phyloP scores from a whole-genome alignment of 2,888 invertebrate genomes.

The Branchellion lobata region DNA sequence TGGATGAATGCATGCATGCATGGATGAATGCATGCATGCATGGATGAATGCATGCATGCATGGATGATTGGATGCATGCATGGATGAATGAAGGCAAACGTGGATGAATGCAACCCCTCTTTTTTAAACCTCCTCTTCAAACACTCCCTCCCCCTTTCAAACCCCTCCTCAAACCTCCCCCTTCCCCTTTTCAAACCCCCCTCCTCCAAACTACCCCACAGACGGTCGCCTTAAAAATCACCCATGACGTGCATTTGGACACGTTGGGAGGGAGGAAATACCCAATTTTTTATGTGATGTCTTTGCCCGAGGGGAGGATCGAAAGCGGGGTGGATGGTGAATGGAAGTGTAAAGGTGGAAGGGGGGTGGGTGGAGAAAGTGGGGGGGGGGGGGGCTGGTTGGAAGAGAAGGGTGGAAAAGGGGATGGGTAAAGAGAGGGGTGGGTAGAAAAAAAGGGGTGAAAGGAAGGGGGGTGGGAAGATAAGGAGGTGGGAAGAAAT shows the following conservation, averaged over 20 bases:
- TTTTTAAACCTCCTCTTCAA: too few relatives aligned
- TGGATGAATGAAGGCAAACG: too few relatives aligned
- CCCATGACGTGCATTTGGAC: neutral
- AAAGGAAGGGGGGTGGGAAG: constrained; percentile 69
- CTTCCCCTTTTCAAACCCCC: too few relatives aligned
- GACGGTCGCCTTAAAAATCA: neutral
- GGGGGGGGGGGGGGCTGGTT: constrained; percentile 44
- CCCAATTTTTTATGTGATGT: neutral
- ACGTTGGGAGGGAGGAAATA: neutral
- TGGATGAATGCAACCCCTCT: too few relatives aligned
- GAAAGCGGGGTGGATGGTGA: neutral
- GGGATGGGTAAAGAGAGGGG: constrained; percentile 55
- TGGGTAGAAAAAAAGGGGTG: constrained; percentile 72
- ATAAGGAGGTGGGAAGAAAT: constrained; percentile 48
- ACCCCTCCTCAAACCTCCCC: too few relatives aligned
- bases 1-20: too few relatives aligned
- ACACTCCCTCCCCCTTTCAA: too few relatives aligned
- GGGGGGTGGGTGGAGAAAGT: constrained; percentile 63
- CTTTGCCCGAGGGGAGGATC: neutral
- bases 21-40: too few relatives aligned
- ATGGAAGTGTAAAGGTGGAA: constrained; percentile 13
- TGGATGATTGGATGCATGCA: too few relatives aligned
- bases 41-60: too few relatives aligned
- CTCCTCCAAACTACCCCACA: neutral
- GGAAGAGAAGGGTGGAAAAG: constrained; percentile 58